phyloP scores from a whole-genome alignment of 2,113 vertebrate species.

The Heterotis niloticus region DNA sequence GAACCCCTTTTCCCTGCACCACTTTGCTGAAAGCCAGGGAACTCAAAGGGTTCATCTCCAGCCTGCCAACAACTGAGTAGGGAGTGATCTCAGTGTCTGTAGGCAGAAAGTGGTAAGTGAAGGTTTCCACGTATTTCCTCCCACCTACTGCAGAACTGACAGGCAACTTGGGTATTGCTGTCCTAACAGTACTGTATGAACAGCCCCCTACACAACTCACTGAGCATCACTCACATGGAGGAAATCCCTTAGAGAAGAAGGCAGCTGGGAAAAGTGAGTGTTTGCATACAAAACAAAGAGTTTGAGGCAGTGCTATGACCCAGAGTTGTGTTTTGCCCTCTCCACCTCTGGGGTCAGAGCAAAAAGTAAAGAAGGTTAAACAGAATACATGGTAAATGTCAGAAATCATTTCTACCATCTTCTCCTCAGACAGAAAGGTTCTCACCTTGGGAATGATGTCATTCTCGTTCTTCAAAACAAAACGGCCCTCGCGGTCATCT shows the following conservation, averaged over 20 bases:
- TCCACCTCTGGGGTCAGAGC: too few relatives aligned
- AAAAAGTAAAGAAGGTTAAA: not conserved
- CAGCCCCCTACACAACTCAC: not conserved
- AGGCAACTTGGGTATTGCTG: not conserved
- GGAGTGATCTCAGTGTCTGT: not conserved
- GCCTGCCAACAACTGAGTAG: not conserved
- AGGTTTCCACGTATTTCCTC: not conserved
- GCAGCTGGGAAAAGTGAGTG: not conserved
- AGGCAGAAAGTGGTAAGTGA: not conserved
- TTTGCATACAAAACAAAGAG: not conserved
- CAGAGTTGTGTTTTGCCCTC: not conserved
- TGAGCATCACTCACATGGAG: not conserved
- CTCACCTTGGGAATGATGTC: constrained; percentile 85
- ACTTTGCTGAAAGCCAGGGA: too few relatives aligned
- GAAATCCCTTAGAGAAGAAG: not conserved
- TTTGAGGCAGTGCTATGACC: not conserved
- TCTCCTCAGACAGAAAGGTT: not conserved
- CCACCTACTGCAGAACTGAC: not conserved
- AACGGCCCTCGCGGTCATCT: constrained; percentile 93
- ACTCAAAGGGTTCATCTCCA: too few relatives aligned
- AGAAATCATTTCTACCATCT: not conserved
- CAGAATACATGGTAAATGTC: not conserved
- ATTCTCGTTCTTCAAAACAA: constrained; percentile 98
- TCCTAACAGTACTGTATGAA: not conserved
- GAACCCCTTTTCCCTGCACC: too few relatives aligned